Evolutionary conservation across 2,888 invertebrate genomes (phyloP).

Genomic region (Coecobrya sp.): DNA sequence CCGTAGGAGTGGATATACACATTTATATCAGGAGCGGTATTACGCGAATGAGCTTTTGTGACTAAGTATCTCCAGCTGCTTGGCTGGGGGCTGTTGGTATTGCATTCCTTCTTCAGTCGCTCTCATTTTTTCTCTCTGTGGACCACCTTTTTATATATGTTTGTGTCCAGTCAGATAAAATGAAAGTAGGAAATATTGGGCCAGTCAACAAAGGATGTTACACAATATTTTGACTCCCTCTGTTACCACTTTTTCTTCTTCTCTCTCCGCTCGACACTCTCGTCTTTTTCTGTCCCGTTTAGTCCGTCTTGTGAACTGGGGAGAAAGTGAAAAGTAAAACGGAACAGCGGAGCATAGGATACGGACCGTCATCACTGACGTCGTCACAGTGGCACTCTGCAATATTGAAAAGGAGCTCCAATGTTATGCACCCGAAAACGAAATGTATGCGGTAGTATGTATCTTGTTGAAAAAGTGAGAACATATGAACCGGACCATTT

Average conservation of each 20-base stretch:
- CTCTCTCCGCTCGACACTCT: not conserved
- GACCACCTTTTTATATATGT: constrained; percentile 67
- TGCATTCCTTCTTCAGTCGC: not conserved
- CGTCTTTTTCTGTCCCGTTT: constrained; percentile 36
- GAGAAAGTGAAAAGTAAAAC: constrained; percentile 49
- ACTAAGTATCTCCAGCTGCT: constrained; percentile 24
- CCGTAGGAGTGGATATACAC: not conserved
- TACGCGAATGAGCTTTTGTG: not conserved
- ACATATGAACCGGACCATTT: constrained; percentile 79
- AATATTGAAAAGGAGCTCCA: not conserved
- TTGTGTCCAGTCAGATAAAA: constrained; percentile 74
- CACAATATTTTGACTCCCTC: constrained; percentile 77
- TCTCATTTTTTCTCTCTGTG: constrained; percentile 47
- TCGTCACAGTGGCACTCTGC: not conserved
- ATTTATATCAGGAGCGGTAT: not conserved
- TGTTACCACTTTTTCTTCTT: constrained; percentile 73
- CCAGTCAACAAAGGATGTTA: constrained; percentile 80
- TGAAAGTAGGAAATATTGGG: constrained; percentile 79
- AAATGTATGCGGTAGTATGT: not conserved
- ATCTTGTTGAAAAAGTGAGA: constrained; percentile 72
- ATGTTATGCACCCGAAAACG: not conserved
- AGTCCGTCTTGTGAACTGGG: constrained; percentile 33
- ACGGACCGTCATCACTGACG: constrained; percentile 44
- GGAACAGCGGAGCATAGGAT: not conserved
- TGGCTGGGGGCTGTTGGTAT: constrained; percentile 40